A percentile compares a stretch with the other conserved stretches of the same genome.
These are phyloP conservation scores for Falcaria lacertinaria DNA, from an alignment of 2,888 invertebrate genomes.

Conservation along the genomic window DNA sequence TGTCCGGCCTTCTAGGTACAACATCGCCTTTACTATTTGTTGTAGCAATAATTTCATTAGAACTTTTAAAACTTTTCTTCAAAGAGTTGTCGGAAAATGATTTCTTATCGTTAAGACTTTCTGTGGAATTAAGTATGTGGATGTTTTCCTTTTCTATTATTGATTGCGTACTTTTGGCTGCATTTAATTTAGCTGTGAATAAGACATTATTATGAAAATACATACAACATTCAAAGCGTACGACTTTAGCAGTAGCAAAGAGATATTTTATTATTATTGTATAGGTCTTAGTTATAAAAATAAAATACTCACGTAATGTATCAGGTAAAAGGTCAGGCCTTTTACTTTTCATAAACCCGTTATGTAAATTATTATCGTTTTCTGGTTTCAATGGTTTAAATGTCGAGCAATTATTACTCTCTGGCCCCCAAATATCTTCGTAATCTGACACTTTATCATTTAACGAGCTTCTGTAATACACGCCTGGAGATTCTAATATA, in stretches of 20 bases:
- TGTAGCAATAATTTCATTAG: slow-evolving; percentile 68
- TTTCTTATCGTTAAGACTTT: slow-evolving; percentile 65
- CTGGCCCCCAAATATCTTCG: slow-evolving; percentile 94
- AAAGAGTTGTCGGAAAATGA: slow-evolving; percentile 57
- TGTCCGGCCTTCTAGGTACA: slow-evolving; percentile 71
- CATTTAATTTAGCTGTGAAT: slow-evolving; percentile 65
- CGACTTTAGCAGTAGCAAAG: too few relatives aligned
- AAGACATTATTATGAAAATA: too few relatives aligned
- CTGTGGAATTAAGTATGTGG: slow-evolving; percentile 59
- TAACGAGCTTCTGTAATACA: slow-evolving; percentile 91
- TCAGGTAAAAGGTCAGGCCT: slow-evolving; percentile 82
- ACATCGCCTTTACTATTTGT: slow-evolving; percentile 73
- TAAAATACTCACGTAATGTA: slow-evolving; percentile 68
- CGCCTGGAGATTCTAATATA: slow-evolving; percentile 89
- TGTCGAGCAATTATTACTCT: slow-evolving; percentile 71
- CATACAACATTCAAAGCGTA: too few relatives aligned
- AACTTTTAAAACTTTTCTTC: slow-evolving; percentile 61
- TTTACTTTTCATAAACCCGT: slow-evolving; percentile 76
- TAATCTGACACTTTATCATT: slow-evolving; percentile 97
- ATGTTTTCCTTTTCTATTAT: slow-evolving; percentile 71
- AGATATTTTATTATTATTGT: too few relatives aligned
- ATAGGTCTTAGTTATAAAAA: too few relatives aligned
- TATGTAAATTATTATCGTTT: slow-evolving; percentile 61
- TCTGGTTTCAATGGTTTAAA: slow-evolving; percentile 68
- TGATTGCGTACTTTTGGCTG: slow-evolving; percentile 69